phyloP scores from a whole-genome alignment of 2,797 vertebrate species.

The Lacerta bilineata region DNA sequence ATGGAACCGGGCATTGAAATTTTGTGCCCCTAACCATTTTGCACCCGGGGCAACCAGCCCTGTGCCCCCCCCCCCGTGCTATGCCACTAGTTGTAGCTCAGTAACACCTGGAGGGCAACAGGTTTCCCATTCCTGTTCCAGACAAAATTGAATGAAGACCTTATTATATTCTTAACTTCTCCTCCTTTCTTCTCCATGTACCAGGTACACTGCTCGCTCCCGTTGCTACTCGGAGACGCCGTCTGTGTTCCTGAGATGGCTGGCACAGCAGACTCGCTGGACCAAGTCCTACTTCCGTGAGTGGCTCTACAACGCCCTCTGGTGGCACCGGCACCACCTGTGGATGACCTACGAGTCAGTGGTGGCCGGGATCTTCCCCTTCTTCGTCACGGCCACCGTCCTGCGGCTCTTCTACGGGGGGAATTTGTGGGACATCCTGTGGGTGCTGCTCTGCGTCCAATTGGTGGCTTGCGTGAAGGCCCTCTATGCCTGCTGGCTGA shows the following conservation, averaged over 20 bases:
- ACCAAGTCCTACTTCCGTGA: conserved; percentile 93
- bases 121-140: too few species aligned
- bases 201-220: conserved; percentile 87
- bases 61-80: too few species aligned
- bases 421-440: conserved; percentile 88
- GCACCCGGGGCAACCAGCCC: too few species aligned
- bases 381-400: conserved; percentile 90
- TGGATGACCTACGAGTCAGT: conserved; percentile 96
- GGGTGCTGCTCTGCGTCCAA: conserved; percentile 91
- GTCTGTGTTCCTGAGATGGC: conserved; percentile 88
- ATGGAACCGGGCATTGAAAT: too few species aligned
- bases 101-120: not conserved
- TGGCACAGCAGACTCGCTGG: conserved; percentile 92
- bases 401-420: conserved; percentile 88
- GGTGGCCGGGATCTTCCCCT: conserved; percentile 89
- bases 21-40: too few species aligned
- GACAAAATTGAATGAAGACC: too few species aligned
- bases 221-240: conserved; percentile 93
- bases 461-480: conserved; percentile 88
- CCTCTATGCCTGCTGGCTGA: conserved; percentile 85
- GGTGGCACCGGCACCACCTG: conserved; percentile 93
- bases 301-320: conserved; percentile 92
- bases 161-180: not conserved
- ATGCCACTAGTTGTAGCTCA: not conserved
- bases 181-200: fast-evolving